Conservation (phyloP, 92 coral and sea anemone species). For the Actinernus sp. region DNA sequence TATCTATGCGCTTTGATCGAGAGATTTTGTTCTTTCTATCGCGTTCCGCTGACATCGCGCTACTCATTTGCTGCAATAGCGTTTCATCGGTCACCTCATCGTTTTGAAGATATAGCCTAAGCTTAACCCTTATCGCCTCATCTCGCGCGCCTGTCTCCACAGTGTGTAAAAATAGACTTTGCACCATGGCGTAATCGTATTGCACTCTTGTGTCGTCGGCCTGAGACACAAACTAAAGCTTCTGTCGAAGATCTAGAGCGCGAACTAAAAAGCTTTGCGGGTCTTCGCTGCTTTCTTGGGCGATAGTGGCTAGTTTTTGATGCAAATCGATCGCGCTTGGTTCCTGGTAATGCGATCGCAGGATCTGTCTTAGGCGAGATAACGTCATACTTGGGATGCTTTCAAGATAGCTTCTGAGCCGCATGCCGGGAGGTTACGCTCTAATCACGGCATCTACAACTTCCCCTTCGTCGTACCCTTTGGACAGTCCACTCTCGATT, state of each 20-base stretch:
- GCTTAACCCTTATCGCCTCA: constrained; percentile 55
- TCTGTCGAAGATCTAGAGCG: constrained; percentile 66
- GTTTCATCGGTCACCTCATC: constrained; percentile 40
- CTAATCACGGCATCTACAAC: not conserved
- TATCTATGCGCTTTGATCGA: too few relatives aligned
- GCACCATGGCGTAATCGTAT: constrained; percentile 43
- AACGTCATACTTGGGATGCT: not conserved
- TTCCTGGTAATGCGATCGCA: constrained; percentile 1
- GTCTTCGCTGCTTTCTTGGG: not conserved
- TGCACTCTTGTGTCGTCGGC: constrained; percentile 24
- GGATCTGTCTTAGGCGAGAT: not conserved
- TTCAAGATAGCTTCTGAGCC: not conserved
- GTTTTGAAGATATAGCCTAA: constrained; percentile 57
- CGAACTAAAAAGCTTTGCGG: constrained; percentile 67
- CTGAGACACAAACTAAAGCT: constrained; percentile 54
- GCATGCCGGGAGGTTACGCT: not conserved
- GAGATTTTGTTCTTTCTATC: constrained; percentile 70
- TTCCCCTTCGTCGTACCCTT: not conserved
- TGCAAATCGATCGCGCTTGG: constrained; percentile 1
- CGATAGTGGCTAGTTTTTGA: not conserved
- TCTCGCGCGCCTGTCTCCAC: constrained; percentile 72
- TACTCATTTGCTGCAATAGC: constrained; percentile 37
- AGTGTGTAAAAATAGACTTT: constrained; percentile 40
- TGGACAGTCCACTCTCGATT: not conserved
- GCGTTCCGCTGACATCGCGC: constrained; percentile 65